Evolutionary conservation across 2,888 invertebrate species (phyloP).

Genomic region (Drosophila ezoana): DNA sequence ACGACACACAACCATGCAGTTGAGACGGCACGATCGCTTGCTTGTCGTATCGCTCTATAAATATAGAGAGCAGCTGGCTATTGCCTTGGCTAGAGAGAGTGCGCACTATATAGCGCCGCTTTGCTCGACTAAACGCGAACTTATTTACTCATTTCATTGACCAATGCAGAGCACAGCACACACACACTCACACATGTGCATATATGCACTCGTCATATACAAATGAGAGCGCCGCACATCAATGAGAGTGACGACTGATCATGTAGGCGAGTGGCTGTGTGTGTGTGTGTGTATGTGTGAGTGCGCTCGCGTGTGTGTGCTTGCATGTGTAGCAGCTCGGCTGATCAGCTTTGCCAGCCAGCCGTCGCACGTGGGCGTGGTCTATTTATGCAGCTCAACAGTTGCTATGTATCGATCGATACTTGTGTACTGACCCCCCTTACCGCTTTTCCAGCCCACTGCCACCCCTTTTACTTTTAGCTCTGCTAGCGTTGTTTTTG

Average conservation of each 20-base stretch:
- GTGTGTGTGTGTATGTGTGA: constrained; percentile 32
- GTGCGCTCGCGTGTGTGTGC: not conserved
- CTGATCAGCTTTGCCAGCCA: constrained; percentile 46
- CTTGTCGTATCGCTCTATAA: constrained; percentile 62
- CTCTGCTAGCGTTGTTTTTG: constrained; percentile 29
- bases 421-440: constrained; percentile 9
- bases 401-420: constrained; percentile 57
- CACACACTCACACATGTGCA: constrained; percentile 23
- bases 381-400: constrained; percentile 65
- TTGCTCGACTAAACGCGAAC: constrained; percentile 60
- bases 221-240: constrained; percentile 42
- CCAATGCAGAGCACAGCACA: constrained; percentile 82
- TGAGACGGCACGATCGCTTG: constrained; percentile 44
- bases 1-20: constrained; percentile 8
- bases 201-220: constrained; percentile 16
- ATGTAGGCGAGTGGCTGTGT: constrained; percentile 30
- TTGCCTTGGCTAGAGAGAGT: constrained; percentile 49
- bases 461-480: not conserved
- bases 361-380: constrained; percentile 66
- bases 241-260: constrained; percentile 23
- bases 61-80: constrained; percentile 58
- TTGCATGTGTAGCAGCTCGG: constrained; percentile 20
- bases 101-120: constrained; percentile 51
- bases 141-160: constrained; percentile 83
- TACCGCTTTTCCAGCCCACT: not conserved